phyloP scores from a whole-genome alignment of 1,140 invertebrate genomes.

The Halictus rubicundus region DNA sequence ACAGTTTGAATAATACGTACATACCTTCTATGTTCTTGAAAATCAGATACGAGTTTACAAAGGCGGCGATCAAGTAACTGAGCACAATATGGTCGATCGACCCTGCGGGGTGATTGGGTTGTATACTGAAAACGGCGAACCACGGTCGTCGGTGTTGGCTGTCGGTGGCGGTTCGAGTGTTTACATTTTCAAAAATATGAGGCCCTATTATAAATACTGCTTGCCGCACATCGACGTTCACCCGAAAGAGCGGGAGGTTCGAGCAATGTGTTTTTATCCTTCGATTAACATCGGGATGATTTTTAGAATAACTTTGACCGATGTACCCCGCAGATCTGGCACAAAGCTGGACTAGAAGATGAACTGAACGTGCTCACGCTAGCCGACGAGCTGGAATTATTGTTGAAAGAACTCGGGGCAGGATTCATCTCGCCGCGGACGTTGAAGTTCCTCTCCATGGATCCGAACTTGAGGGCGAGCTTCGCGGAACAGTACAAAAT shows the following conservation, averaged over 20 bases:
- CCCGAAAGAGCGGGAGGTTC: slow-evolving; percentile 88
- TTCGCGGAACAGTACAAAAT: slow-evolving; percentile 75
- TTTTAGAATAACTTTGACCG: not conserved
- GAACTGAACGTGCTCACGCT: slow-evolving; percentile 73
- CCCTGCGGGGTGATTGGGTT: slow-evolving; percentile 92
- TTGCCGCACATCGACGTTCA: slow-evolving; percentile 89
- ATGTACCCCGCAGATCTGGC: slow-evolving; percentile 72
- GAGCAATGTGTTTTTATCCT: slow-evolving; percentile 70
- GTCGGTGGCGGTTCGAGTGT: slow-evolving; percentile 94
- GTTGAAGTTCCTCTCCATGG: slow-evolving; percentile 75
- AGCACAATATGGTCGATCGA: slow-evolving; percentile 91
- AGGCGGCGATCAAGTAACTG: slow-evolving; percentile 89
- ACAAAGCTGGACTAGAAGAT: slow-evolving; percentile 75
- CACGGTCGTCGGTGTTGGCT: slow-evolving; percentile 88
- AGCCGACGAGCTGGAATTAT: slow-evolving; percentile 67
- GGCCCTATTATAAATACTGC: slow-evolving; percentile 96
- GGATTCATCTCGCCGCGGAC: slow-evolving; percentile 73
- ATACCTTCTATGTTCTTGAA: slow-evolving; percentile 13
- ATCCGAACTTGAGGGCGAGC: slow-evolving; percentile 63
- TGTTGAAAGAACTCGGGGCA: slow-evolving; percentile 75
- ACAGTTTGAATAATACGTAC: too few relatives aligned
- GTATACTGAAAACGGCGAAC: slow-evolving; percentile 90
- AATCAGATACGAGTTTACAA: slow-evolving; percentile 84
- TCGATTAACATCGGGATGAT: slow-evolving; percentile 23
- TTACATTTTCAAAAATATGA: slow-evolving; percentile 95